Percentiles rank a stretch among this genome's conserved stretches.
Conservation (phyloP, 2,797 vertebrate species). For the Florisuga fusca region DNA sequence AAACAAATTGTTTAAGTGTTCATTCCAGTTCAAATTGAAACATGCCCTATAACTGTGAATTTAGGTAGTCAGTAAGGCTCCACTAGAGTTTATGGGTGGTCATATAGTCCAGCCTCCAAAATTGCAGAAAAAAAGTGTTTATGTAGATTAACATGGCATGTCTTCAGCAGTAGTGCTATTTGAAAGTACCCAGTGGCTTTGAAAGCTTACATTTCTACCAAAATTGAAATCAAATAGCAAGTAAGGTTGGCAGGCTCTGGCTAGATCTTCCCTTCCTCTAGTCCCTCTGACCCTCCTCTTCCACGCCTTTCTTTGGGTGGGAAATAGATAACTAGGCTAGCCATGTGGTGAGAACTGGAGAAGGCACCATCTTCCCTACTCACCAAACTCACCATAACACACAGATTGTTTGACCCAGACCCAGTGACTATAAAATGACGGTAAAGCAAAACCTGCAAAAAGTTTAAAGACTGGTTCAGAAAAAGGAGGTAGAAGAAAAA, state of each 20-base stretch:
- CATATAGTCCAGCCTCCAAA: background rate
- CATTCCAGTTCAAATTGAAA: background rate
- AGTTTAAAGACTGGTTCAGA: background rate
- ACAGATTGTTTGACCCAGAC: background rate
- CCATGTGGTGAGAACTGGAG: accelerated
- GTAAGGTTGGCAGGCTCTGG: background rate
- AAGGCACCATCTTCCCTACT: background rate
- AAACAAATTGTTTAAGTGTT: background rate
- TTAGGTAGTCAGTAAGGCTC: background rate
- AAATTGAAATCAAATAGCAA: background rate
- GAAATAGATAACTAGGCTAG: background rate
- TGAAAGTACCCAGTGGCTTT: background rate
- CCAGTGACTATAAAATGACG: background rate
- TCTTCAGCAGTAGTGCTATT: background rate
- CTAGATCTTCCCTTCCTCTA: background rate
- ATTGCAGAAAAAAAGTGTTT: background rate
- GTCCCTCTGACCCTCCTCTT: background rate
- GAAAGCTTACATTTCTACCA: background rate
- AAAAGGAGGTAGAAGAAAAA: background rate
- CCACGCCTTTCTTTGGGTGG: background rate
- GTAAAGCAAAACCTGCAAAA: background rate
- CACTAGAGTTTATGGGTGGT: background rate
- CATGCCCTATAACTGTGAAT: background rate
- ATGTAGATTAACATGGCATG: background rate
- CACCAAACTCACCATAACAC: background rate